Percentiles rank a stretch among this genome's conserved stretches.
Conservation (phyloP, 2,113 vertebrate species). For the Loxodonta africana region DNA sequence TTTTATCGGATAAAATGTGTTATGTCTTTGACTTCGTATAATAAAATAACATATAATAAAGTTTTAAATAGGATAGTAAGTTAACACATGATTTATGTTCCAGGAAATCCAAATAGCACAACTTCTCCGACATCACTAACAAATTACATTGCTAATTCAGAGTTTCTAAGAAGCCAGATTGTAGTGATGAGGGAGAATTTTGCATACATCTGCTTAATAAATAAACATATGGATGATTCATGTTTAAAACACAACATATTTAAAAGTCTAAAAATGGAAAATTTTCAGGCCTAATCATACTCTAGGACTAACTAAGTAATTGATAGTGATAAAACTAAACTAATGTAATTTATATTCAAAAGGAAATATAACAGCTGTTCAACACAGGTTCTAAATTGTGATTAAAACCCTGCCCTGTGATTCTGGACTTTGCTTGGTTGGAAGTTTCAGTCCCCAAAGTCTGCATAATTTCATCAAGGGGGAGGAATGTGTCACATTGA, state of each 20-base stretch:
- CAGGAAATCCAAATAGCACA: not conserved
- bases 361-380: not conserved
- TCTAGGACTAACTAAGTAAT: not conserved
- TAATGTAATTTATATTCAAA: not conserved
- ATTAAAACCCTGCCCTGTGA: not conserved
- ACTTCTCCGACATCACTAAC: not conserved
- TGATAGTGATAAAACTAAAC: not conserved
- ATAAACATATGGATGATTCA: not conserved
- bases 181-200: not conserved
- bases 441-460: not conserved
- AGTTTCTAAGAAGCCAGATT: not conserved
- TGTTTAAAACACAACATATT: not conserved
- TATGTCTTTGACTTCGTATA: not conserved
- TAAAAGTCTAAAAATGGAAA: not conserved
- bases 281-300: not conserved
- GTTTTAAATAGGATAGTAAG: not conserved
- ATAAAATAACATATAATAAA: not conserved
- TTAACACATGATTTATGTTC: not conserved
- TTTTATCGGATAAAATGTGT: not conserved
- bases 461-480: not conserved
- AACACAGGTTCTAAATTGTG: not conserved
- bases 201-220: not conserved
- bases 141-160: not conserved
- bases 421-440: not conserved
- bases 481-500: not conserved